Conservation (phyloP, 92 coral and sea anemone species). For the Umimayanthus chanpuru region DNA sequence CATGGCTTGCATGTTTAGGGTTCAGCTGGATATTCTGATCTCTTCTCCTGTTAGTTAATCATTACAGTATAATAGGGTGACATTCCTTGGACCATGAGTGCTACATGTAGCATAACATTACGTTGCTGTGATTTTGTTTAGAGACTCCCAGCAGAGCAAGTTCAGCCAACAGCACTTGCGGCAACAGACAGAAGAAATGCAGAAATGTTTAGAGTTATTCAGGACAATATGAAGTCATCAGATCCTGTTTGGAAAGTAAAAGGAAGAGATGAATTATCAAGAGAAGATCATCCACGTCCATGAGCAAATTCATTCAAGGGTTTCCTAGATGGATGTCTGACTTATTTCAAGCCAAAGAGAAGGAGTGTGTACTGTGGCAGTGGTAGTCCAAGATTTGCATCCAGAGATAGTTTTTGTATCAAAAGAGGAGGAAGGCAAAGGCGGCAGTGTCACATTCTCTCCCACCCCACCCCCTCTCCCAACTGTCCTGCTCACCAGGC, state of each 20-base stretch:
- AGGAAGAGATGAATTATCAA: slow-evolving; percentile 53
- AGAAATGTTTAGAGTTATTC: slow-evolving; percentile 58
- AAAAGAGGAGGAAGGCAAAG: no score
- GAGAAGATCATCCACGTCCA: not conserved
- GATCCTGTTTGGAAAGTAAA: slow-evolving; percentile 68
- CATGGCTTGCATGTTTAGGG: no score
- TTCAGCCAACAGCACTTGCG: slow-evolving; percentile 51
- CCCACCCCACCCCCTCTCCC: no score
- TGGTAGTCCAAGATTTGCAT: not conserved
- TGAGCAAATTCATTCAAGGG: not conserved
- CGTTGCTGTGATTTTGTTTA: not conserved
- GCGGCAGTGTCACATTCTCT: no score
- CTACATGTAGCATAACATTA: no score
- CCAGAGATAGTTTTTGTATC: no score
- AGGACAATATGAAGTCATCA: slow-evolving; percentile 61
- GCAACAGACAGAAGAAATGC: slow-evolving; percentile 65
- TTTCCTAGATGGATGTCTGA: not conserved
- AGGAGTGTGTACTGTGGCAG: not conserved
- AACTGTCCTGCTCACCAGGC: no score
- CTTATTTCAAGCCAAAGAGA: not conserved
- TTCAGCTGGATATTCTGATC: no score
- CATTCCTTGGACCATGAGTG: not conserved
- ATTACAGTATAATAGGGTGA: no score
- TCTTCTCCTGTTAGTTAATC: no score
- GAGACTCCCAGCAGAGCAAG: slow-evolving; percentile 66